Conservation (phyloP, 2,888 invertebrate genomes). For the Diaperis boleti region DNA sequence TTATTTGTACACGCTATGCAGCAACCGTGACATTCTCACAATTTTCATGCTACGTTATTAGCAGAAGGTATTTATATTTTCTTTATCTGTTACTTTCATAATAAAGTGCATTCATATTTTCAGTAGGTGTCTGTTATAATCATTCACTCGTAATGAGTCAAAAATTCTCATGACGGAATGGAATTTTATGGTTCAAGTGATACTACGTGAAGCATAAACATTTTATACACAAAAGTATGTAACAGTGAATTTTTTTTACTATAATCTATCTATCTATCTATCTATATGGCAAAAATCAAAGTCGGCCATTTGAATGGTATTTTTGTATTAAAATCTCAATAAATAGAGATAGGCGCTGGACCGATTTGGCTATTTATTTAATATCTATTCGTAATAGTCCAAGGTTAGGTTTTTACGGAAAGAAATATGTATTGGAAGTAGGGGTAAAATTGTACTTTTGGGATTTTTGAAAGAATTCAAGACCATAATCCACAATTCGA, state of each 20-base stretch:
- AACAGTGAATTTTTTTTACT: slow-evolving; percentile 12
- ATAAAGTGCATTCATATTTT: slow-evolving; percentile 21
- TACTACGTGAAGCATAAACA: slow-evolving; percentile 24
- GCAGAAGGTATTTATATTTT: slow-evolving; percentile 26
- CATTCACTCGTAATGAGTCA: slow-evolving; percentile 23
- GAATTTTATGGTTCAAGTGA: slow-evolving; percentile 30
- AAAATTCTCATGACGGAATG: slow-evolving; percentile 27
- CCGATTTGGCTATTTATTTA: no score
- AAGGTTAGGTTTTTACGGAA: no score
- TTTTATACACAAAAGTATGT: slow-evolving; percentile 11
- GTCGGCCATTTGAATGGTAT: no score
- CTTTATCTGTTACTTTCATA: slow-evolving; percentile 23
- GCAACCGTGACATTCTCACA: slow-evolving; percentile 49
- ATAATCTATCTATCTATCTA: no score
- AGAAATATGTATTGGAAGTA: no score
- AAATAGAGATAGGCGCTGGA: no score
- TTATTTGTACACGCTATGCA: slow-evolving; percentile 39
- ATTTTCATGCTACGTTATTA: slow-evolving; percentile 42
- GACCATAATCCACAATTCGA: no score
- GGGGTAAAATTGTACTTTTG: no score
- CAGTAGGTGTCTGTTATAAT: slow-evolving; percentile 23
- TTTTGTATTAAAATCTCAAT: no score
- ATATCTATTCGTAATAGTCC: no score
- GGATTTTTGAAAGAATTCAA: no score
- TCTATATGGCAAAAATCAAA: no score